Percentiles rank a stretch among this genome's conserved stretches.
Evolutionary conservation across 2,113 vertebrate genomes (phyloP).

Genomic region (Andinoacara biseriatus): DNA sequence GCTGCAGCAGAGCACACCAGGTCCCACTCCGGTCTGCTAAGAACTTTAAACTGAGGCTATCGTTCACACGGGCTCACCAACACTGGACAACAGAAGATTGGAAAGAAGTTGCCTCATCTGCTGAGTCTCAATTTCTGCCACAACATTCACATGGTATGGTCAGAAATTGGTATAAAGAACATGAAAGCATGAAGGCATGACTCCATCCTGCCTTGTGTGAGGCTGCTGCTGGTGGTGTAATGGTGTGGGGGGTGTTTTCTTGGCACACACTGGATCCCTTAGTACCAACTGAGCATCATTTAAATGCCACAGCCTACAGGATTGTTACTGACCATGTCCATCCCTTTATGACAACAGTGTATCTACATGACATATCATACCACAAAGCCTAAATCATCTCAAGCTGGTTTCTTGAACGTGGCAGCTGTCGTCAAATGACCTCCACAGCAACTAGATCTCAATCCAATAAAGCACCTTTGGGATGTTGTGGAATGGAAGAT

Average conservation of each 20-base stretch:
- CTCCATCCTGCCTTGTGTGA: neutral
- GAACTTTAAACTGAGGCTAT: neutral
- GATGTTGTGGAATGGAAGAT: too few relatives aligned
- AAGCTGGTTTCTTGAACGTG: too few relatives aligned
- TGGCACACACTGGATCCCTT: neutral
- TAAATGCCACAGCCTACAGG: too few relatives aligned
- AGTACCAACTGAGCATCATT: too few relatives aligned
- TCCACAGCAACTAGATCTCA: too few relatives aligned
- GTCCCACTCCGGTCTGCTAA: neutral
- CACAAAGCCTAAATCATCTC: too few relatives aligned
- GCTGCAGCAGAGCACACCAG: neutral
- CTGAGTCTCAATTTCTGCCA: neutral
- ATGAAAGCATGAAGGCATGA: neutral
- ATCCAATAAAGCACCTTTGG: too few relatives aligned
- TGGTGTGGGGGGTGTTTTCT: neutral
- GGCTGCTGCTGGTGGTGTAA: neutral
- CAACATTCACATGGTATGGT: neutral
- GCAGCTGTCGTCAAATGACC: too few relatives aligned
- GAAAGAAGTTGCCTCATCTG: neutral
- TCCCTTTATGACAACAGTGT: too few relatives aligned
- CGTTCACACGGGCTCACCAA: neutral
- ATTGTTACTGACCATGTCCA: too few relatives aligned
- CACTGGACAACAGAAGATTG: neutral
- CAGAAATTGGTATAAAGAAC: neutral
- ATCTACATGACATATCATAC: too few relatives aligned